Evolutionary conservation across 2,888 invertebrate species (phyloP).

Genomic region (Carpatolechia fugitivella): DNA sequence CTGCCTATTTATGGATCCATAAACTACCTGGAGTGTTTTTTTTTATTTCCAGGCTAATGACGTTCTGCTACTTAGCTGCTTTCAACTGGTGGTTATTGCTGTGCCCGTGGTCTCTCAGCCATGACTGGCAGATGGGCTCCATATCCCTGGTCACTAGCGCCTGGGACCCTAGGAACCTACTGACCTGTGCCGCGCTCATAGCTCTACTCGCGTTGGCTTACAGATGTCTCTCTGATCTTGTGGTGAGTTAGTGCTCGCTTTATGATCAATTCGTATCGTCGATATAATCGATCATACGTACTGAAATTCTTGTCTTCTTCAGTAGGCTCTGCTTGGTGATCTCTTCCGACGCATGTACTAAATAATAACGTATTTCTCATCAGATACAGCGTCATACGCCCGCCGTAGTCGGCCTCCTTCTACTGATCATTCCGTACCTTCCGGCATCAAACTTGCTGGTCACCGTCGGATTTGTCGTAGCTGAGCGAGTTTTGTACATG

Average conservation of each 20-base stretch:
- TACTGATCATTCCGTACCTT: constrained; percentile 89
- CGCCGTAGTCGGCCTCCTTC: constrained; percentile 83
- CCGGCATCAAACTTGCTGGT: constrained; percentile 91
- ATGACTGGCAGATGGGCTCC: constrained; percentile 94
- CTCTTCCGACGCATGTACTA: no score
- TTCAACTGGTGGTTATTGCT: constrained; percentile 90
- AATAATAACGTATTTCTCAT: no score
- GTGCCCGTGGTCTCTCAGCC: constrained; percentile 86
- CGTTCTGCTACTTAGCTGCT: constrained; percentile 88
- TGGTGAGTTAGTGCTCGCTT: no score
- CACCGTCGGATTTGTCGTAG: constrained; percentile 90
- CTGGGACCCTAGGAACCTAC: constrained; percentile 85
- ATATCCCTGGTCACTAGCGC: constrained; percentile 87
- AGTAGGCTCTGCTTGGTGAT: no score
- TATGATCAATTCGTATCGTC: no score
- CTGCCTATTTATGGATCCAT: no score
- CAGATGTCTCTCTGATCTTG: constrained; percentile 82
- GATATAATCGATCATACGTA: no score
- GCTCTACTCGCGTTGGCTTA: constrained; percentile 82
- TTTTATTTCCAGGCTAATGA: constrained; percentile 81
- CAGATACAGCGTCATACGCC: constrained; percentile 83
- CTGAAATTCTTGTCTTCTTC: no score
- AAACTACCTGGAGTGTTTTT: no score
- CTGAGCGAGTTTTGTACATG: constrained; percentile 93
- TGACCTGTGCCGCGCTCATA: constrained; percentile 85